phyloP scores from a whole-genome alignment of 2,113 vertebrate species.

The Melanostigma gelatinosum region DNA sequence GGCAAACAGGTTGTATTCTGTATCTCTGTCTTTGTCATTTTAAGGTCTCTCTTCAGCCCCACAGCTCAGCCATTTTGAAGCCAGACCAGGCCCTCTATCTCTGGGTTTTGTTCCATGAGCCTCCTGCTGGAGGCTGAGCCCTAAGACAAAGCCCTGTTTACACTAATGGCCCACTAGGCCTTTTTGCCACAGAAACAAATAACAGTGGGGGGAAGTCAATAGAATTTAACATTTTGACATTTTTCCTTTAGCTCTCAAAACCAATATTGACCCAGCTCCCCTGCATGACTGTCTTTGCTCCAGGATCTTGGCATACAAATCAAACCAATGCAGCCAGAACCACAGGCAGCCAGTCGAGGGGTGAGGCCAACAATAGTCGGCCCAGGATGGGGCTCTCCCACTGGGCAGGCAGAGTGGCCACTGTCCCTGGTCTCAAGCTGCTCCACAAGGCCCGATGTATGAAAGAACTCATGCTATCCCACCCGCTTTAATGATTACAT shows the following conservation, averaged over 20 bases:
- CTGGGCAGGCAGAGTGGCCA: slow-evolving; percentile 70
- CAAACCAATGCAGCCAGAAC: slow-evolving; percentile 78
- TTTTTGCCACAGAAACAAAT: slow-evolving; percentile 84
- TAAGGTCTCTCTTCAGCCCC: slow-evolving; percentile 70
- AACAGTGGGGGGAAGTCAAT: slow-evolving; percentile 79
- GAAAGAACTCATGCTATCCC: slow-evolving; percentile 76
- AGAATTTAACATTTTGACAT: slow-evolving; percentile 86
- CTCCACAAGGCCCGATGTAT: slow-evolving; percentile 72
- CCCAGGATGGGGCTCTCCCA: slow-evolving; percentile 78
- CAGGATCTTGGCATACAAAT: slow-evolving; percentile 83
- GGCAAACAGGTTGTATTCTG: slow-evolving; percentile 61
- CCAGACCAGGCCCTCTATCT: slow-evolving; percentile 79
- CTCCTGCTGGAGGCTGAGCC: slow-evolving; percentile 82
- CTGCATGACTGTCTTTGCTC: slow-evolving; percentile 83
- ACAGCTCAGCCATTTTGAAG: slow-evolving; percentile 72
- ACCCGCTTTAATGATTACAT: slow-evolving; percentile 77
- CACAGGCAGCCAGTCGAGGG: slow-evolving; percentile 78
- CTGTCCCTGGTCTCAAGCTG: slow-evolving; percentile 80
- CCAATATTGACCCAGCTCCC: slow-evolving; percentile 87
- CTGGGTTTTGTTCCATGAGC: slow-evolving; percentile 73
- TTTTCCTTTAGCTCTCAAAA: slow-evolving; percentile 86
- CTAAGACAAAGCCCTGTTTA: slow-evolving; percentile 90
- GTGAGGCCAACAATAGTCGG: slow-evolving; percentile 78
- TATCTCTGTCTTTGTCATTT: slow-evolving; percentile 70
- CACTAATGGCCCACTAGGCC: slow-evolving; percentile 84